These are phyloP conservation scores for Amphimallon solstitiale DNA, from an alignment of 2,888 invertebrate species.

Conservation along the genomic window DNA sequence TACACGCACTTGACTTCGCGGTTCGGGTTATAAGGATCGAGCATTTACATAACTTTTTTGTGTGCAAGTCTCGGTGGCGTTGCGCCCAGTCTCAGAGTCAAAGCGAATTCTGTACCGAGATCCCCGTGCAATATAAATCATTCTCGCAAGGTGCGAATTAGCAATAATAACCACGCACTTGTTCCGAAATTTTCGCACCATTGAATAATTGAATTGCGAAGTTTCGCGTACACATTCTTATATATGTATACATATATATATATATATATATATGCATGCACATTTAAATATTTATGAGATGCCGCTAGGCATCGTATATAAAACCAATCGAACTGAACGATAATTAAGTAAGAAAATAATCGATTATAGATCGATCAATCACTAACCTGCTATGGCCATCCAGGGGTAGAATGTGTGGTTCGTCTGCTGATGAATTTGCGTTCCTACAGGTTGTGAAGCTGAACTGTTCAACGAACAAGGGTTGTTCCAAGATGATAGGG, in stretches of 20 bases:
- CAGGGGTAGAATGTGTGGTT: slow-evolving; percentile 97
- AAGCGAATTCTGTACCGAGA: neutral
- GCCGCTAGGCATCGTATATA: slow-evolving; percentile 21
- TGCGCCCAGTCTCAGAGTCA: slow-evolving; percentile 42
- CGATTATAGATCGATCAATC: slow-evolving; percentile 34
- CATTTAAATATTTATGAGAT: slow-evolving; percentile 25
- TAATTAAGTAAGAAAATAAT: slow-evolving; percentile 19
- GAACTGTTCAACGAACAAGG: slow-evolving; percentile 87
- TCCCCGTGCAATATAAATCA: slow-evolving; percentile 33
- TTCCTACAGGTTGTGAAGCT: slow-evolving; percentile 79
- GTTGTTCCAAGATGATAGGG: slow-evolving; percentile 84
- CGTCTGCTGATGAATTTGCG: slow-evolving; percentile 89
- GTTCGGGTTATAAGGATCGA: slow-evolving; percentile 53
- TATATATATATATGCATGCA: too few species aligned
- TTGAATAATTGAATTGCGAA: slow-evolving; percentile 16
- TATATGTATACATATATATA: too few species aligned
- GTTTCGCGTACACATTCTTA: slow-evolving; percentile 16
- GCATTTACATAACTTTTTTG: slow-evolving; percentile 58
- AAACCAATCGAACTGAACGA: slow-evolving; percentile 12
- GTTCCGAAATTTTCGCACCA: slow-evolving; percentile 28
- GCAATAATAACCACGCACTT: slow-evolving; percentile 39
- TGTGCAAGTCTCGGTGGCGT: slow-evolving; percentile 35
- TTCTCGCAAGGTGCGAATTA: slow-evolving; percentile 38
- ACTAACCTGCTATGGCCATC: slow-evolving; percentile 99
- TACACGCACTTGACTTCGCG: slow-evolving; percentile 69